Evolutionary conservation across 2,888 invertebrate species (phyloP).

Genomic region (Eupeodes luniger): DNA sequence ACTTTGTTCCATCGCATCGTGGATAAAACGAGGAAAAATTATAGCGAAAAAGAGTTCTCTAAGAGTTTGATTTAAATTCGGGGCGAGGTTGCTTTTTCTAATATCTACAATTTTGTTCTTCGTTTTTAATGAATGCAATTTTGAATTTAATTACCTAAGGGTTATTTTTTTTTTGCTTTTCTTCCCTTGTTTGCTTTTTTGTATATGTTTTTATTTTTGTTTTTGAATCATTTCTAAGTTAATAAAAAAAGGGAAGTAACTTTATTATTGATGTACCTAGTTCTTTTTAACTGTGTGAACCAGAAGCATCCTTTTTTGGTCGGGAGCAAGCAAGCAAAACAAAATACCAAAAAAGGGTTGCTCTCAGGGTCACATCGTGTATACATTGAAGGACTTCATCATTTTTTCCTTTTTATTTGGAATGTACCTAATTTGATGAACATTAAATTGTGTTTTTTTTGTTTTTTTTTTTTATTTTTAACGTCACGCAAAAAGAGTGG

Average conservation of each 20-base stretch:
- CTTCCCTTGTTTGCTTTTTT: not conserved
- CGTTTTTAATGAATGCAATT: constrained; percentile 69
- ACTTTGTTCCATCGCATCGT: not conserved
- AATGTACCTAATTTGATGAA: constrained; percentile 17
- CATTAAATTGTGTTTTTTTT: constrained; percentile 2
- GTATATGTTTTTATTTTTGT: constrained; percentile 1
- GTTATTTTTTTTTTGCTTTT: constrained; percentile 26
- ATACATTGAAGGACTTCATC: not conserved
- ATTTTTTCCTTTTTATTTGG: not conserved
- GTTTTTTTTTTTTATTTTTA: no score
- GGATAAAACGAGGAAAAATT: not conserved
- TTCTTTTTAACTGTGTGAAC: constrained; percentile 19
- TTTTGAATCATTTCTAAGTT: constrained; percentile 23
- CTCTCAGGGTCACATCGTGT: constrained; percentile 19
- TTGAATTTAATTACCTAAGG: constrained; percentile 66
- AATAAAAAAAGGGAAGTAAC: constrained; percentile 42
- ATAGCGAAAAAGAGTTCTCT: not conserved
- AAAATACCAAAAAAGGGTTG: constrained; percentile 7
- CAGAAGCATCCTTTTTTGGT: not conserved
- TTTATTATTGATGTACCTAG: constrained; percentile 42
- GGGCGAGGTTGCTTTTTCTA: constrained; percentile 51
- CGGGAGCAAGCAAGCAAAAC: not conserved
- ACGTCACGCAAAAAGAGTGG: not conserved
- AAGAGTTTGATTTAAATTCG: constrained; percentile 48
- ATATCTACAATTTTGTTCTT: constrained; percentile 34